Evolutionary conservation across 1,140 invertebrate genomes (phyloP).

Genomic region (Dryas iulia): DNA sequence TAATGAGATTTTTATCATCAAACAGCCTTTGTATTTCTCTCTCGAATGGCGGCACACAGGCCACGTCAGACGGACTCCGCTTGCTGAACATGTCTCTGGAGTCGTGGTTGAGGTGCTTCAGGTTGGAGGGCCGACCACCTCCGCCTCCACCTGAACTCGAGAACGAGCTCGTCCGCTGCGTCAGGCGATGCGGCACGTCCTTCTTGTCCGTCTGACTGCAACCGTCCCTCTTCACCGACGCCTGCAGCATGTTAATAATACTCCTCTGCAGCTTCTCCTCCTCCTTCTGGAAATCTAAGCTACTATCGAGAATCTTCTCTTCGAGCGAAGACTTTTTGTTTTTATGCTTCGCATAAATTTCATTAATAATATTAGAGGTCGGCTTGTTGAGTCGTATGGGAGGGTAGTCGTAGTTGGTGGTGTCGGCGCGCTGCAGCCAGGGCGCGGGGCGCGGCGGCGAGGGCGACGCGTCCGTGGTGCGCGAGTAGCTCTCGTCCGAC

Average conservation of each 20-base stretch:
- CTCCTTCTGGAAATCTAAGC: conserved; percentile 69
- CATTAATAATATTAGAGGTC: conserved; percentile 50
- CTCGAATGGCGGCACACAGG: conserved; percentile 83
- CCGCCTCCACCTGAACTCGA: conserved; percentile 75
- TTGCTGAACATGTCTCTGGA: conserved; percentile 73
- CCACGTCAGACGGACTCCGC: conserved; percentile 73
- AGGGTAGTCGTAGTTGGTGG: conserved; percentile 66
- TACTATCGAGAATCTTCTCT: conserved; percentile 66
- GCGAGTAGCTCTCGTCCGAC: conserved; percentile 89
- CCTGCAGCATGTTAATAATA: conserved; percentile 76
- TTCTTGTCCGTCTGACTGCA: conserved; percentile 84
- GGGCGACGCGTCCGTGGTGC: conserved; percentile 84
- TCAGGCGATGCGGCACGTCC: conserved; percentile 65
- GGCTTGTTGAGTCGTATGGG: conserved; percentile 61
- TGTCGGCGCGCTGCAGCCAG: conserved; percentile 80
- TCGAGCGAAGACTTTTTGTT: conserved; percentile 68
- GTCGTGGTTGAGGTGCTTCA: conserved; percentile 77
- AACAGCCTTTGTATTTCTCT: conserved; percentile 87
- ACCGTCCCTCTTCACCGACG: conserved; percentile 81
- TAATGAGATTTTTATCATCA: conserved; percentile 85
- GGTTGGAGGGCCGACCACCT: conserved; percentile 71
- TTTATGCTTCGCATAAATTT: conserved; percentile 71
- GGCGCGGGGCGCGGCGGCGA: conserved; percentile 81
- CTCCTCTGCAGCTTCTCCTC: conserved; percentile 77
- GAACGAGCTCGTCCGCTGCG: conserved; percentile 74